A percentile compares a stretch with the other conserved stretches of the same genome.
Conservation (phyloP, 2,113 vertebrate genomes). For the Anarrhichthys ocellatus region DNA sequence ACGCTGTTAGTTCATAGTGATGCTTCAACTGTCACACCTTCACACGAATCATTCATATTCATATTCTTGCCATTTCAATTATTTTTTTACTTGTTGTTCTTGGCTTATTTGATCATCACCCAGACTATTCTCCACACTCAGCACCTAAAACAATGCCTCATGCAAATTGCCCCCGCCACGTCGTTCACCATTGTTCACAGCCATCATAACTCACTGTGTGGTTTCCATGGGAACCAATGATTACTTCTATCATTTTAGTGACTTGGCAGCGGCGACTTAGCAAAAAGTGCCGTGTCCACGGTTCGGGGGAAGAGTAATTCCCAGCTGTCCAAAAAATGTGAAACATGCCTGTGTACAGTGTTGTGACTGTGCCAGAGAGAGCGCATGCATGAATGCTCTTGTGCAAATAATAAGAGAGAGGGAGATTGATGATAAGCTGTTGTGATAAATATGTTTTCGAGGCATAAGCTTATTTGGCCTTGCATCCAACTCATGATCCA, state of each 20-base stretch:
- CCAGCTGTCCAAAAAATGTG: constrained; percentile 18
- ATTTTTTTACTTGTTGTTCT: constrained; percentile 28
- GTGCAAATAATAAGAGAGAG: constrained; percentile 1
- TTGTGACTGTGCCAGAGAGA: neutral
- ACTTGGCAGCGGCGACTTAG: constrained; percentile 50
- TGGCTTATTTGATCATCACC: constrained; percentile 23
- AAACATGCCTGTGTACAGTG: neutral
- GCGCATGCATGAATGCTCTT: constrained; percentile 1
- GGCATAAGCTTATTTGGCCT: constrained; percentile 17
- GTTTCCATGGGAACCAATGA: constrained; percentile 67
- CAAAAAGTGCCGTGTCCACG: constrained; percentile 29
- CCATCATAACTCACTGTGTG: constrained; percentile 29
- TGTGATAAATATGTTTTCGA: constrained; percentile 30
- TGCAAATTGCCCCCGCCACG: constrained; percentile 39
- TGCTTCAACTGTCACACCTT: constrained; percentile 9
- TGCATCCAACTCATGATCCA: constrained; percentile 28
- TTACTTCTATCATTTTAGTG: constrained; percentile 62
- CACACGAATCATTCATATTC: neutral
- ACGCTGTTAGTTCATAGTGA: neutral
- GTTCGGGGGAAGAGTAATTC: constrained; percentile 39
- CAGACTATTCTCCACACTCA: constrained; percentile 23
- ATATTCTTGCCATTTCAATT: neutral
- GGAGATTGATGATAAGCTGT: constrained; percentile 20
- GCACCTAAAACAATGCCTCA: constrained; percentile 34
- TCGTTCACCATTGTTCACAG: constrained; percentile 27